Percentiles rank a stretch among this genome's conserved stretches.
These are phyloP conservation scores for Delia radicum DNA, from an alignment of 1,140 invertebrate genomes.

Conservation along the genomic window DNA sequence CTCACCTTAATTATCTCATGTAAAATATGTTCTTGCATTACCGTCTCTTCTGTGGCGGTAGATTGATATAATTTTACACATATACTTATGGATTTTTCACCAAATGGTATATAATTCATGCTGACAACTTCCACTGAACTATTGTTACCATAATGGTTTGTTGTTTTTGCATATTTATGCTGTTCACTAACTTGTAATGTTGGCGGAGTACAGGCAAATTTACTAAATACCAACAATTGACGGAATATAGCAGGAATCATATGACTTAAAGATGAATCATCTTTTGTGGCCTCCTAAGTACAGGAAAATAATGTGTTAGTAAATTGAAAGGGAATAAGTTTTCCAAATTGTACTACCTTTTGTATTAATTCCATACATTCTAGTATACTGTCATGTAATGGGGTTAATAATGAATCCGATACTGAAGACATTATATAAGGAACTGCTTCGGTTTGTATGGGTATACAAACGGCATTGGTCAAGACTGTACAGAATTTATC, in stretches of 20 bases:
- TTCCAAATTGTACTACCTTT: slow-evolving; percentile 59
- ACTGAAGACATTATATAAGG: slow-evolving; percentile 75
- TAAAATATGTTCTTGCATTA: slow-evolving; percentile 75
- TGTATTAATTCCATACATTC: slow-evolving; percentile 78
- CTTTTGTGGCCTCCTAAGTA: slow-evolving; percentile 71
- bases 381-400: slow-evolving; percentile 81
- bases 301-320: slow-evolving; percentile 30
- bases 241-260: slow-evolving; percentile 80
- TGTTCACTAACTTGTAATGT: slow-evolving; percentile 57
- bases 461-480: slow-evolving; percentile 75
- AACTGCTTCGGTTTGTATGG: slow-evolving; percentile 79
- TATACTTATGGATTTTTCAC: slow-evolving; percentile 80
- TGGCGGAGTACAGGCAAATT: slow-evolving; percentile 71
- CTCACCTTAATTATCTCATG: slow-evolving; percentile 68
- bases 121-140: slow-evolving; percentile 72
- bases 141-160: slow-evolving; percentile 47
- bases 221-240: slow-evolving; percentile 74
- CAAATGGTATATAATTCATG: slow-evolving; percentile 87
- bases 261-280: slow-evolving; percentile 65
- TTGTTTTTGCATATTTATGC: slow-evolving; percentile 45
- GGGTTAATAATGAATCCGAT: slow-evolving; percentile 74
- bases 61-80: slow-evolving; percentile 80
- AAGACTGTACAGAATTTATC: slow-evolving; percentile 78
- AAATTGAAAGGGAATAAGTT: not conserved
- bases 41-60: slow-evolving; percentile 71